A percentile compares a stretch with the other conserved stretches of the same genome.
Conservation (phyloP, 2,888 invertebrate genomes). For the Platycnemis pennipes region DNA sequence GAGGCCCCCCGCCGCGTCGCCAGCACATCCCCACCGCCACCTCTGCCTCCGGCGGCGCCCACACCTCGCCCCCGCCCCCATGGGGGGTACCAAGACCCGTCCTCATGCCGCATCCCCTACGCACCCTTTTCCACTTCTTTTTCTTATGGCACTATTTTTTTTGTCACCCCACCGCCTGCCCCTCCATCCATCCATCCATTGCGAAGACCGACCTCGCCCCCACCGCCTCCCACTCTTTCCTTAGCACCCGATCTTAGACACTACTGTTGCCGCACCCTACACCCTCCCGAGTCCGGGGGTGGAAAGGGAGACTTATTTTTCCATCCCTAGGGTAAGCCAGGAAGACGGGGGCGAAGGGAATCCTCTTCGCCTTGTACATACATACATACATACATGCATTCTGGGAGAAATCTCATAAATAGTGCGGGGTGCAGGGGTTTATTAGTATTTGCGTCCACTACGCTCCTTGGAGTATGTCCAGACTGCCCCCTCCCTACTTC, state of each 20-base stretch:
- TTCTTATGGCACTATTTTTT: slow-evolving; percentile 2
- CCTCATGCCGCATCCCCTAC: neutral
- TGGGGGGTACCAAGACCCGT: neutral
- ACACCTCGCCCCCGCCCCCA: neutral
- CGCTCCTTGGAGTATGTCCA: slow-evolving; percentile 22
- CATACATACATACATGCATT: slow-evolving; percentile 24
- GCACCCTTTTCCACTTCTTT: neutral
- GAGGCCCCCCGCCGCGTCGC: slow-evolving; percentile 6
- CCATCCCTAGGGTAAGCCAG: neutral
- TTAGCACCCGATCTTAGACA: slow-evolving; percentile 19
- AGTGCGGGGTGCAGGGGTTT: neutral
- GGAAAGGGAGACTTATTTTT: neutral
- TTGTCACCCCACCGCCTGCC: neutral
- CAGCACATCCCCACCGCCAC: neutral
- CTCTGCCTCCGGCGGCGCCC: slow-evolving; percentile 2
- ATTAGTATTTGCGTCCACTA: slow-evolving; percentile 32
- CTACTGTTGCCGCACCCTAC: neutral
- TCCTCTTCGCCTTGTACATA: neutral
- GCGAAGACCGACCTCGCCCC: neutral
- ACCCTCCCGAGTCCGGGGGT: neutral
- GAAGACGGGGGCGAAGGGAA: neutral
- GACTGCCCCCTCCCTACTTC: neutral
- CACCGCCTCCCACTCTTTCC: neutral
- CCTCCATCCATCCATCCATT: neutral
- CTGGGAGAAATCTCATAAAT: neutral